Percentiles rank a stretch among this genome's conserved stretches.
Evolutionary conservation across 2,797 vertebrate species (phyloP).

Genomic region (Pterois miles): DNA sequence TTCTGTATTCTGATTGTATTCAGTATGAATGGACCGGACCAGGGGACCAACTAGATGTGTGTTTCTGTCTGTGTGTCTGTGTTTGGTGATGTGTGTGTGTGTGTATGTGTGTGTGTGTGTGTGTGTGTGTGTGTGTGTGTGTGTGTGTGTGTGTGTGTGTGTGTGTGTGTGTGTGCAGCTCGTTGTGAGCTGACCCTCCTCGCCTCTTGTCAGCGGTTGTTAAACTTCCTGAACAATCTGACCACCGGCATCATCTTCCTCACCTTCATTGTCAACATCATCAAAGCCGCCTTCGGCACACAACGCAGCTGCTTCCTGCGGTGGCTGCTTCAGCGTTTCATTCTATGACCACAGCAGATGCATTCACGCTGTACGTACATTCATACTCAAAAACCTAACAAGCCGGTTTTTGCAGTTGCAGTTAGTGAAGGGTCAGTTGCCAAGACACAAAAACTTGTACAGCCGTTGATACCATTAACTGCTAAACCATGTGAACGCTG

Average conservation of each 20-base stretch:
- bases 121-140: constrained; percentile 1
- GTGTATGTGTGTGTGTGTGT: constrained; percentile 43
- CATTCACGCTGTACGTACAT: background rate
- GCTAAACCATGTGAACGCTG: no score
- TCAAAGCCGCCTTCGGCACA: constrained; percentile 75
- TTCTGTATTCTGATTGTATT: constrained; percentile 12
- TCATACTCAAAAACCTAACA: no score
- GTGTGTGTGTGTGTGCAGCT: constrained; percentile 48
- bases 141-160: constrained; percentile 18
- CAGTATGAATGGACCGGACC: constrained; percentile 43
- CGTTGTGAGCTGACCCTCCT: constrained; percentile 68
- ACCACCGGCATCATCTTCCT: constrained; percentile 73
- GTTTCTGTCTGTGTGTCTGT: constrained; percentile 16
- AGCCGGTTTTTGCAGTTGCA: no score
- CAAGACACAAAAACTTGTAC: no score
- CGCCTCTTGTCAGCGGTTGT: constrained; percentile 62
- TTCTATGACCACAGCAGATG: constrained; percentile 38
- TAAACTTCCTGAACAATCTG: constrained; percentile 79
- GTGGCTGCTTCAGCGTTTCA: constrained; percentile 75
- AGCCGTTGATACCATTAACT: no score
- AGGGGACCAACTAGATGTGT: constrained; percentile 49
- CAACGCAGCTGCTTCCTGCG: constrained; percentile 76
- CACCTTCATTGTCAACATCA: constrained; percentile 72
- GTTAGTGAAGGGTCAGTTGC: no score
- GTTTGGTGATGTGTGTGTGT: constrained; percentile 19